phyloP scores from a whole-genome alignment of 2,888 invertebrate species.

The Tachina lurida region DNA sequence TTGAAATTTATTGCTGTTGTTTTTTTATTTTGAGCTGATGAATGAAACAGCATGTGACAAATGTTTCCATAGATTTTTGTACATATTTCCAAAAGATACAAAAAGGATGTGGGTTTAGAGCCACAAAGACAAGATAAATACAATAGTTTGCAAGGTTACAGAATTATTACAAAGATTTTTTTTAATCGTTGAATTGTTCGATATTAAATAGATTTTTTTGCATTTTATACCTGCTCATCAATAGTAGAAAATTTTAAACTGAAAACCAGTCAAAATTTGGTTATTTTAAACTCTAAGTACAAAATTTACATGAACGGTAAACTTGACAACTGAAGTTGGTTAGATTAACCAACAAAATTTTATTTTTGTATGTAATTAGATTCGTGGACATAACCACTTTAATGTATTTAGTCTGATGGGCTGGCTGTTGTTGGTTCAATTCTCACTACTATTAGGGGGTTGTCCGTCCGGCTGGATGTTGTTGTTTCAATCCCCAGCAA shows the following conservation, averaged over 20 bases:
- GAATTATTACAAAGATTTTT: background rate
- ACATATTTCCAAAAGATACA: background rate
- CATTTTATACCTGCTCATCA: background rate
- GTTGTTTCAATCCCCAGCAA: too few relatives aligned
- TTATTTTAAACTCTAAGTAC: too few relatives aligned
- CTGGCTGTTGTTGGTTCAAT: too few relatives aligned
- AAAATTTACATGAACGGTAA: too few relatives aligned
- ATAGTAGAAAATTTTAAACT: background rate
- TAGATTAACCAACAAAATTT: too few relatives aligned
- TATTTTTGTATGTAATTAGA: too few relatives aligned
- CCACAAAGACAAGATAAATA: background rate
- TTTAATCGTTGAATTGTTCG: background rate
- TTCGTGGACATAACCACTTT: too few relatives aligned
- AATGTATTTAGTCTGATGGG: too few relatives aligned
- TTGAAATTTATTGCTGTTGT: background rate
- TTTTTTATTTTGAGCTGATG: constrained; percentile 30
- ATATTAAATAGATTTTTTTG: background rate
- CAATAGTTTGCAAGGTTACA: constrained; percentile 10
- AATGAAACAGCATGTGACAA: constrained; percentile 61
- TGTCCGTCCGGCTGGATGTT: too few relatives aligned
- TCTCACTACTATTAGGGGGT: too few relatives aligned
- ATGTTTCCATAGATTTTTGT: constrained; percentile 31
- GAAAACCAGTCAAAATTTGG: constrained; percentile 11
- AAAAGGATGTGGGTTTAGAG: constrained; percentile 8
- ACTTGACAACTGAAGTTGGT: too few relatives aligned